These are phyloP conservation scores for Drosophila helvetica DNA, from an alignment of 2,888 invertebrate species.

Conservation along the genomic window DNA sequence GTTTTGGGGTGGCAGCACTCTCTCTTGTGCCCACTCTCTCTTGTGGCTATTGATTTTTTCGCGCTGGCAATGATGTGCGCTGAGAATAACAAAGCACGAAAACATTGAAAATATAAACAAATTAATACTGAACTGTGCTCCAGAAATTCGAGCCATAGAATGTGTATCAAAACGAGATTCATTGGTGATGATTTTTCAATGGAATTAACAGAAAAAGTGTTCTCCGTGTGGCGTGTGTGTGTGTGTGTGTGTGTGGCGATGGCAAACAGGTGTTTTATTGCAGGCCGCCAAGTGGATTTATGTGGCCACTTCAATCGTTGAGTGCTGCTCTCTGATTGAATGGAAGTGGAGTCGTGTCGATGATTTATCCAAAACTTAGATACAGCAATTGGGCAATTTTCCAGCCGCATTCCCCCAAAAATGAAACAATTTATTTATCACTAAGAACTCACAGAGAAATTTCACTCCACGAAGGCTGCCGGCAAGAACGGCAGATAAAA, in stretches of 20 bases:
- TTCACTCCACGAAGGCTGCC: conserved; percentile 23
- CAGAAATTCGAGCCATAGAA: not conserved
- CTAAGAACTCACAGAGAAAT: conserved; percentile 19
- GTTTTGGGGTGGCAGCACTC: conserved; percentile 14
- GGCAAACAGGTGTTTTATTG: conserved; percentile 58
- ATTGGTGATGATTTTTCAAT: not conserved
- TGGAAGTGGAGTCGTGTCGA: not conserved
- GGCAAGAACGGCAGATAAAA: conserved; percentile 38
- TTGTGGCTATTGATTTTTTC: conserved; percentile 69
- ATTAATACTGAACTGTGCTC: conserved; percentile 27
- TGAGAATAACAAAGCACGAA: conserved; percentile 29
- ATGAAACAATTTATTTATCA: not conserved
- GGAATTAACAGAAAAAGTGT: not conserved
- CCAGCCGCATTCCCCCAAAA: not conserved
- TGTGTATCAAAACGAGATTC: not conserved
- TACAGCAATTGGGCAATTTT: conserved; percentile 1
- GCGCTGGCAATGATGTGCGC: conserved; percentile 52
- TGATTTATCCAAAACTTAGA: not conserved
- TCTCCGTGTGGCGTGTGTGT: not conserved
- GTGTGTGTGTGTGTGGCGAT: not conserved
- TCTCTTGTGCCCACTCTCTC: conserved; percentile 11
- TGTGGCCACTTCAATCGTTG: conserved; percentile 12
- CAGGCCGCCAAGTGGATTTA: conserved; percentile 1
- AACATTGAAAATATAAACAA: conserved; percentile 39
- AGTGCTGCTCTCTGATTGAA: conserved; percentile 1